A percentile compares a stretch with the other conserved stretches of the same genome.
phyloP scores from a whole-genome alignment of 2,888 invertebrate species.

The Chorisops tibialis region DNA sequence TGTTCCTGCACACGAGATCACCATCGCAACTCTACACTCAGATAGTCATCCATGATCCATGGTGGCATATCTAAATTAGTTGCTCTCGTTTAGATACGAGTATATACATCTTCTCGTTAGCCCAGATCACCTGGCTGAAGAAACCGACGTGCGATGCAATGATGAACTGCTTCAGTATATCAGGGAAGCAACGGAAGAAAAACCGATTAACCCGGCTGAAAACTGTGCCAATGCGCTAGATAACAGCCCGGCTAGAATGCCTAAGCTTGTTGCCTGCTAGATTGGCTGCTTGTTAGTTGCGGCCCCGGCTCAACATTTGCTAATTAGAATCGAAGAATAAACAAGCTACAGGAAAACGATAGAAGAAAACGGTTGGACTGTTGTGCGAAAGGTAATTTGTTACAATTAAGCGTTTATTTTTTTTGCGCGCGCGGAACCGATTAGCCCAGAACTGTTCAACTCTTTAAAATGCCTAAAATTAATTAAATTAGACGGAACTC shows the following conservation, averaged over 20 bases:
- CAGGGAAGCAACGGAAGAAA: not conserved
- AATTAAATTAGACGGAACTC: not conserved
- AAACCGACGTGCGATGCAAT: not conserved
- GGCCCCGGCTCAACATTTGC: not conserved
- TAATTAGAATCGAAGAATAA: constrained; percentile 13
- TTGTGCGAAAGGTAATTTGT: constrained; percentile 5
- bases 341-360: too few species aligned
- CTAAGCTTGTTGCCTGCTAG: not conserved
- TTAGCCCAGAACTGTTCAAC: not conserved
- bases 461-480: not conserved
- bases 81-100: constrained; percentile 12
- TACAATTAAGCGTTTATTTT: not conserved
- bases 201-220: not conserved
- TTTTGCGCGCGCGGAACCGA: not conserved
- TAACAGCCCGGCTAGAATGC: not conserved
- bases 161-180: not conserved
- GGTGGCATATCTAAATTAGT: constrained; percentile 5
- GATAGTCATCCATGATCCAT: not conserved
- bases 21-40: not conserved
- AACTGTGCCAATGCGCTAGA: constrained; percentile 16
- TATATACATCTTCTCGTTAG: constrained; percentile 7
- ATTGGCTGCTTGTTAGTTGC: constrained; percentile 2
- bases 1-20: not conserved
- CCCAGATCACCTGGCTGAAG: not conserved
- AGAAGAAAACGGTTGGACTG: not conserved